These are phyloP conservation scores for Sorex fumeus DNA, from an alignment of 2,113 vertebrate species.

Conservation along the genomic window DNA sequence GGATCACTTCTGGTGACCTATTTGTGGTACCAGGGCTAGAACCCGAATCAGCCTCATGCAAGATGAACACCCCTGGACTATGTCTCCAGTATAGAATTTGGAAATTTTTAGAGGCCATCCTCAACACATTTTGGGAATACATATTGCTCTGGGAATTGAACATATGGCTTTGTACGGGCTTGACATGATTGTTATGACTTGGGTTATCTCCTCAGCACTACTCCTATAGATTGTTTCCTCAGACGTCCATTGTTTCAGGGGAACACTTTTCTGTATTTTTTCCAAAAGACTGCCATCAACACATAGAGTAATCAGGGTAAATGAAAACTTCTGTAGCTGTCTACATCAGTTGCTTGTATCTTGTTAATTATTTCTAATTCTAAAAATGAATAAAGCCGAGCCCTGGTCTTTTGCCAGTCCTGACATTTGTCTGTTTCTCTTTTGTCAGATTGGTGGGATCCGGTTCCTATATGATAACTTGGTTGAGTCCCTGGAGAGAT, in stretches of 20 bases:
- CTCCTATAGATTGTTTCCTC: neutral
- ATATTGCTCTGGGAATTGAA: too few species aligned
- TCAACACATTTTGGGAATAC: too few species aligned
- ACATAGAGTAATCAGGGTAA: neutral
- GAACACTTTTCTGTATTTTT: constrained; percentile 42
- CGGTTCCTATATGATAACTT: constrained; percentile 99
- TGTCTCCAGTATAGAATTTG: too few species aligned
- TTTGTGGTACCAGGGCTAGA: too few species aligned
- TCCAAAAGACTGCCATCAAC: neutral
- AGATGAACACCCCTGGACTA: too few species aligned
- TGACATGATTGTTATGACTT: too few species aligned
- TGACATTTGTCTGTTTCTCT: constrained; percentile 64
- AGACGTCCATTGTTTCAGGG: neutral
- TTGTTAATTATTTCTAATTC: neutral
- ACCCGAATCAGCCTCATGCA: too few species aligned
- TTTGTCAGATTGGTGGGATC: constrained; percentile 96
- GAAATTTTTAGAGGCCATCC: too few species aligned
- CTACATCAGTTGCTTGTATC: neutral
- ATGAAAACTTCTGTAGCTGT: neutral
- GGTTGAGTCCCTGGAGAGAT: constrained; percentile 97
- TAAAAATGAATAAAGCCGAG: constrained; percentile 8
- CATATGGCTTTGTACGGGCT: too few species aligned
- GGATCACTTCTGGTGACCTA: too few species aligned
- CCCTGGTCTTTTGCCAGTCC: constrained; percentile 59
- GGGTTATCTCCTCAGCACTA: neutral